Evolutionary conservation across 2,797 vertebrate genomes (phyloP).

Genomic region (Rhinella marina): DNA sequence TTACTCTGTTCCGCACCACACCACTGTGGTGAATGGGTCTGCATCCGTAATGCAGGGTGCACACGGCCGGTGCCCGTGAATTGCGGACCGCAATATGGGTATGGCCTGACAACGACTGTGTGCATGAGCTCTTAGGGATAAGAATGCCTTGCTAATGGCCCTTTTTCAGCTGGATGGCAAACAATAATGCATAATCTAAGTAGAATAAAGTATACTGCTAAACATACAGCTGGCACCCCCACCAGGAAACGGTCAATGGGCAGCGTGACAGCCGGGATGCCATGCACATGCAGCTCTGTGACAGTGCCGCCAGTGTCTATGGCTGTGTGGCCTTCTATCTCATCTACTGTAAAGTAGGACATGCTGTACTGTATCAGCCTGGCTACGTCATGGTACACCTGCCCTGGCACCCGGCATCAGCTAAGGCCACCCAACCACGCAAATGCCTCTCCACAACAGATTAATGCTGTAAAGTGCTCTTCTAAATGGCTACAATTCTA

Average conservation of each 20-base stretch:
- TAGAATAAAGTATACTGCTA: too few species aligned
- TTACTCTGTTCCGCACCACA: too few species aligned
- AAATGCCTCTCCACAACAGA: not conserved
- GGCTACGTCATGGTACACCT: slow-evolving; percentile 8
- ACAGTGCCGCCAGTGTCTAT: not conserved
- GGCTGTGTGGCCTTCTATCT: slow-evolving; percentile 11
- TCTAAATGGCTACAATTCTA: not conserved
- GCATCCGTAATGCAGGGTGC: too few species aligned
- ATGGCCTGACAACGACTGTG: too few species aligned
- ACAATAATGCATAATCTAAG: too few species aligned
- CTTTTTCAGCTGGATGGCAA: too few species aligned
- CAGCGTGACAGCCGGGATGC: not conserved
- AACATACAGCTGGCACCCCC: too few species aligned
- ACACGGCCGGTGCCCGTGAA: too few species aligned
- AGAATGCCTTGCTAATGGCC: too few species aligned
- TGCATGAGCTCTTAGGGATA: too few species aligned
- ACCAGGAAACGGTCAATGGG: not conserved
- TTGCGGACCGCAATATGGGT: too few species aligned
- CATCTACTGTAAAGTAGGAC: slow-evolving; percentile 52
- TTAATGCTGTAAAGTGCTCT: not conserved
- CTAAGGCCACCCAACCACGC: slow-evolving; percentile 5
- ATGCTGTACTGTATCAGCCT: slow-evolving; percentile 41
- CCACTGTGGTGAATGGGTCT: too few species aligned
- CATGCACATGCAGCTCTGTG: not conserved
- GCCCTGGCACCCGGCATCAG: slow-evolving; percentile 14